These are phyloP conservation scores for Lottia scabra DNA, from an alignment of 2,888 invertebrate species.

Conservation along the genomic window DNA sequence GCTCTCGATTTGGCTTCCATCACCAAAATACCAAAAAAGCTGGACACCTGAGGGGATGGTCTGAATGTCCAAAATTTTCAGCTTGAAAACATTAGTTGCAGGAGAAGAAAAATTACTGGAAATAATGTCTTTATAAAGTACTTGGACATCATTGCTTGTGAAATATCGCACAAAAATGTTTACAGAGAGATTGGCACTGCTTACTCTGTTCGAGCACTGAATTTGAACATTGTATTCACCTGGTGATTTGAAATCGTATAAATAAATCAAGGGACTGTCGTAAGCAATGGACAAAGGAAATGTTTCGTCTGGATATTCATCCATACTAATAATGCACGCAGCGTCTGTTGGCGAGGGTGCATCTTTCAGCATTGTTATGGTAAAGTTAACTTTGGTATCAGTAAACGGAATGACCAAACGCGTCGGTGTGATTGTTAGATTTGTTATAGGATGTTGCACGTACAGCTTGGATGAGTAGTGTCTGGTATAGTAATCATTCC, in stretches of 20 bases:
- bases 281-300: too few relatives aligned
- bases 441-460: constrained; percentile 2
- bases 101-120: not conserved
- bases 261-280: too few relatives aligned
- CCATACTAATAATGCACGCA: too few relatives aligned
- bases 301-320: too few relatives aligned
- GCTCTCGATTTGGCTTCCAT: not conserved
- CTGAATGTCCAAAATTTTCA: not conserved
- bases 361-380: too few relatives aligned
- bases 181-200: not conserved
- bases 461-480: not conserved
- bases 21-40: constrained; percentile 10
- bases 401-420: too few relatives aligned
- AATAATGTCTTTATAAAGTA: not conserved
- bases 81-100: not conserved
- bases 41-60: not conserved
- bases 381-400: too few relatives aligned
- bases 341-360: too few relatives aligned
- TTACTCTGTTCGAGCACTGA: not conserved
- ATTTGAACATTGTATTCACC: constrained; percentile 5
- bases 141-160: not conserved
- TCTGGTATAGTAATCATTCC: not conserved
- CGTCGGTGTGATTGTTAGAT: not conserved
- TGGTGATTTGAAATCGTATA: not conserved
- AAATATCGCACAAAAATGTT: not conserved